Evolutionary conservation across 2,888 invertebrate genomes (phyloP), one percentile per base, ranked within the genome.

Genomic region (Coelopa pilipes): DNA sequence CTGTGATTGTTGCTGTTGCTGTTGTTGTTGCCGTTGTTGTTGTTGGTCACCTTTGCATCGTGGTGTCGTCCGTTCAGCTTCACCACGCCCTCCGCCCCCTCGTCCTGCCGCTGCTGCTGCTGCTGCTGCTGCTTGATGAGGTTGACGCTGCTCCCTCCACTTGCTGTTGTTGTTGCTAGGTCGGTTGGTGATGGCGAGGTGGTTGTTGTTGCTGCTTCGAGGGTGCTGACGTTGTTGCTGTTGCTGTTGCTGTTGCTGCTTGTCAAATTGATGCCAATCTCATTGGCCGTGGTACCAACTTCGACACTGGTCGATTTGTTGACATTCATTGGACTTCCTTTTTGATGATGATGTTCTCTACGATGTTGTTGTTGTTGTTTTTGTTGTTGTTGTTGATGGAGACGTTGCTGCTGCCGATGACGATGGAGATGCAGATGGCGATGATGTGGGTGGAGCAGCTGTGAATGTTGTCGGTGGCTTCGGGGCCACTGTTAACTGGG

Each of bases 251-350:
- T 59, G 73, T 55, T 69, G 75, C 60, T 45, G 10, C 13, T 68
- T 53, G 19, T 63, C 66, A 65, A 50, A 65, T 75, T 78, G 76
- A n/a, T 78, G 79, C 70, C 62, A 65, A 65, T 65, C 15, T 65
- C 69, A 55, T 46, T 68, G 15, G 80, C 81, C 73, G 81, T 72
- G 46, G 60, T 24, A 70, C 34, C 62, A 74, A 65, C 67, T 74
- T 75, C 76, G 75, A 72, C 77, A 69, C 76, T 77, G 77, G 77
- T 78, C 77, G 78, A 77, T 76, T 78, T 78, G 62, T 81, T 79
- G 78, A 76, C 80, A 69, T 76, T 78, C 78, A 78, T 78, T 72
- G 60, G 76, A 72, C 66, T 71, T 34, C 34, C 34, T 34, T 34
- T 34, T 70, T 53, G 45, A 65, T 69, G 34, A 63, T 74, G 66